phyloP scores from a whole-genome alignment of 2,797 vertebrate species.

The Stomatorhinus walkeri region DNA sequence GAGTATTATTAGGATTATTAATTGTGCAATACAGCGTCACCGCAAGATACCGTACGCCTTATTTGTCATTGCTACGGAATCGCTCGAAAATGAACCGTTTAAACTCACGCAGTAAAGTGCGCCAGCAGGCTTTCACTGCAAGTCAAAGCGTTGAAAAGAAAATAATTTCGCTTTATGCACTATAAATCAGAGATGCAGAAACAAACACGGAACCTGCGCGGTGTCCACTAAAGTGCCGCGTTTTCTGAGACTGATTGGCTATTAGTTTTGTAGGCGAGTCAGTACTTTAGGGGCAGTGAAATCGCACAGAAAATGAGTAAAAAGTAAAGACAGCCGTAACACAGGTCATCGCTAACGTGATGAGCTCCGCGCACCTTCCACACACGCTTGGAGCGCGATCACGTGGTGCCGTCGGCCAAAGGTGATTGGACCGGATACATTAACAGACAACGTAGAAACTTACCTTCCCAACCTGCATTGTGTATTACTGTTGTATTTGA shows the following conservation, averaged over 20 bases:
- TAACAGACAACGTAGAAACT: not conserved
- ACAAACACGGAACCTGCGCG: not conserved
- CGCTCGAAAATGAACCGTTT: not conserved
- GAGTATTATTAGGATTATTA: not conserved
- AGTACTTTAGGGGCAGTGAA: not conserved
- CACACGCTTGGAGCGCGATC: not conserved
- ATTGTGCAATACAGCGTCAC: not conserved
- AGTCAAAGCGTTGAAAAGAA: not conserved
- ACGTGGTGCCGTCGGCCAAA: not conserved
- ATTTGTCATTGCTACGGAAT: not conserved
- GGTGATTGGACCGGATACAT: not conserved
- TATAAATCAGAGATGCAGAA: not conserved
- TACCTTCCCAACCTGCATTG: not conserved
- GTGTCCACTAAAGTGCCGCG: not conserved
- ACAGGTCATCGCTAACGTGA: not conserved
- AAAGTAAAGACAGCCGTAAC: not conserved
- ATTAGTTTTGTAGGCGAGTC: not conserved
- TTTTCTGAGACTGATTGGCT: not conserved
- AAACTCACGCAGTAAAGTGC: not conserved
- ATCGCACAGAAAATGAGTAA: not conserved
- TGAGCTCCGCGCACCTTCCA: not conserved
- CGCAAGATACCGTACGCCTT: not conserved
- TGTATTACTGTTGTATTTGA: not conserved
- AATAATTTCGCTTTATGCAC: not conserved
- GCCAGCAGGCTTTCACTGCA: not conserved